Evolutionary conservation across 1,140 invertebrate species (phyloP), one percentile per base, ranked within the genome.

Genomic region (Procambarus virginalis): DNA sequence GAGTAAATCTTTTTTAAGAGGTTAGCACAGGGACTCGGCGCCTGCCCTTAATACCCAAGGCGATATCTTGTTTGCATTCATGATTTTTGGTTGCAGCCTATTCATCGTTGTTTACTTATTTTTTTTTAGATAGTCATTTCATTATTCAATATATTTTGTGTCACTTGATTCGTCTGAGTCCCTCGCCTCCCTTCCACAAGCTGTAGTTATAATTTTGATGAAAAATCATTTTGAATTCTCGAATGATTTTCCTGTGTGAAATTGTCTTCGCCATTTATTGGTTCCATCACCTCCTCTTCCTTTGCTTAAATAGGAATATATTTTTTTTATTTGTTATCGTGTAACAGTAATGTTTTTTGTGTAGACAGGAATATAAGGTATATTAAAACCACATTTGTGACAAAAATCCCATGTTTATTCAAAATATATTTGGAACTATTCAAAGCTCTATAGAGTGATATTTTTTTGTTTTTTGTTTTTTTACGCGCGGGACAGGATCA

Each of bases 401-500:
- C 88, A 89, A 89, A 89, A 89, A 89, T 89, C 82, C 88, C 88
- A 89, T 84, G 88, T 89, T 89, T 89, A 89, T 89, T 89, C 88
- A 89, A 89, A 89, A 89, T 89, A 89, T 89, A 89, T 89, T 84
- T 89, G 88, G 88, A 89, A 84, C 88, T 84, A 89, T 84, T 89
- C 88, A 82, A 84, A 89, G 88, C 88, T 89, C 88, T 89, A 89
- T 76, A 84, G 88, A 78, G 88, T 78, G 55, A 60, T 77, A 60
- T 77, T 83, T 34, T 34, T 34, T 34, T 34, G 73, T 78, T 84
- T 75, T 77, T 84, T 55, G 79, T 84, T 89, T 78, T 76, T 70
- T 73, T 88, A 89, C 81, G 88, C 88, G 88, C 88, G 76, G 76
- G 82, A 84, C 88, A 89, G 88, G 88, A 51, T 89, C 51, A 78